A percentile compares a stretch with the other conserved stretches of the same genome.
phyloP scores from a whole-genome alignment of 53 echinoderm and acorn worm genomes.

The Astropecten irregularis region DNA sequence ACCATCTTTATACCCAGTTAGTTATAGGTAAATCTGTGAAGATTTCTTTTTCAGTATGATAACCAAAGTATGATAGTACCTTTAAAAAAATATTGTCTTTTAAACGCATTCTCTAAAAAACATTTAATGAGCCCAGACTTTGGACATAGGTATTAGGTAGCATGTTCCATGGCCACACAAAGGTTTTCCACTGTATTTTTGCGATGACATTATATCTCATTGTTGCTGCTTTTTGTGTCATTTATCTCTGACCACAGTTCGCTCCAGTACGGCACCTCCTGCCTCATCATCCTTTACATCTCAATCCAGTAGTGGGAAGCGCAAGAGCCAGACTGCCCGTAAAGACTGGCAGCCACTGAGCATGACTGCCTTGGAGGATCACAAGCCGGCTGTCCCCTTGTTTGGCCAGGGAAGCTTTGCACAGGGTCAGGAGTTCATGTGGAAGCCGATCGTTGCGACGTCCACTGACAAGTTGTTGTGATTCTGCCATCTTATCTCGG shows the following conservation, averaged over 20 bases:
- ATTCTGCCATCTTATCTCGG: too few relatives aligned
- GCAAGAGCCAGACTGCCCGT: conserved; percentile 13
- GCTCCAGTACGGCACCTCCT: conserved; percentile 68
- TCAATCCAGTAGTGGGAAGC: neutral
- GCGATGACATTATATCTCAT: neutral
- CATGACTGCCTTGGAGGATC: conserved; percentile 82
- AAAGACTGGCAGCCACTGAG: conserved; percentile 82
- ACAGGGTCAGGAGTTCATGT: conserved; percentile 81
- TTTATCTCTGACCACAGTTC: neutral
- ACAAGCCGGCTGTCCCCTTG: conserved; percentile 74
- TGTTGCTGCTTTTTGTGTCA: neutral
- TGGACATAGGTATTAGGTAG: too few relatives aligned
- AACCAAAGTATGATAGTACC: too few relatives aligned
- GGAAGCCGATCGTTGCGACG: conserved; percentile 87
- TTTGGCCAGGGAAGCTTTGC: conserved; percentile 69
- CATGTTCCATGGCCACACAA: too few relatives aligned
- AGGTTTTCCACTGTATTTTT: too few relatives aligned
- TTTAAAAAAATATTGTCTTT: too few relatives aligned
- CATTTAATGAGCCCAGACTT: too few relatives aligned
- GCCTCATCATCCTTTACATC: conserved; percentile 28
- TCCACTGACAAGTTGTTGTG: neutral
- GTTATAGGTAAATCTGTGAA: too few relatives aligned
- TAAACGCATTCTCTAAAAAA: too few relatives aligned
- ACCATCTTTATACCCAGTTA: too few relatives aligned
- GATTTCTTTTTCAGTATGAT: too few relatives aligned